phyloP scores from a whole-genome alignment of 2,113 vertebrate genomes.

The Gyps fulvus region DNA sequence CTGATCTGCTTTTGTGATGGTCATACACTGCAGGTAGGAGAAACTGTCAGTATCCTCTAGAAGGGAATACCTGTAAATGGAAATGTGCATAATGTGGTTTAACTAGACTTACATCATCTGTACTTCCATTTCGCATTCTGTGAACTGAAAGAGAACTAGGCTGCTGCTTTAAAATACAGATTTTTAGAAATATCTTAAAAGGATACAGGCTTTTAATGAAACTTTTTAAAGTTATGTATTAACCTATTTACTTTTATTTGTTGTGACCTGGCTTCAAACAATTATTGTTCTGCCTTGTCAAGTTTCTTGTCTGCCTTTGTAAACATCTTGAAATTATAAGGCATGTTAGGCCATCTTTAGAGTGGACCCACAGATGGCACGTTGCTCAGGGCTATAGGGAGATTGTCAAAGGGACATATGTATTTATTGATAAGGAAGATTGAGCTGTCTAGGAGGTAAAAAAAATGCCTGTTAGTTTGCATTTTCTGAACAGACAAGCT shows the following conservation, averaged over 20 bases:
- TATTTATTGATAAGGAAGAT: background rate
- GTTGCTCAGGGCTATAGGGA: background rate
- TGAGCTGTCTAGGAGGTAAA: background rate
- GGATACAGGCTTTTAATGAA: background rate
- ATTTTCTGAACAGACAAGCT: background rate
- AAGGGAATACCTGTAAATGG: background rate
- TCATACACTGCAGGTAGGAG: background rate
- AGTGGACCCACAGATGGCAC: background rate
- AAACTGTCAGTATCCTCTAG: background rate
- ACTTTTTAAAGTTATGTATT: background rate
- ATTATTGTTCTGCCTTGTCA: background rate
- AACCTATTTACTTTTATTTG: background rate
- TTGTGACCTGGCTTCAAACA: background rate
- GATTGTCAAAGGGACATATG: background rate
- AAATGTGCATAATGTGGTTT: background rate
- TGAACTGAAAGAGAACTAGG: background rate
- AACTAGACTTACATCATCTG: background rate
- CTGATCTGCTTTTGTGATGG: background rate
- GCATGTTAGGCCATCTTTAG: background rate
- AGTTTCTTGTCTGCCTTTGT: background rate
- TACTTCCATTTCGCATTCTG: background rate
- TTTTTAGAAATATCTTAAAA: background rate
- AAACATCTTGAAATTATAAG: background rate
- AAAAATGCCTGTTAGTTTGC: background rate
- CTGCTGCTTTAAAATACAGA: background rate